These are phyloP conservation scores for Cosmia pyralina DNA, from an alignment of 2,888 invertebrate species.

Conservation along the genomic window DNA sequence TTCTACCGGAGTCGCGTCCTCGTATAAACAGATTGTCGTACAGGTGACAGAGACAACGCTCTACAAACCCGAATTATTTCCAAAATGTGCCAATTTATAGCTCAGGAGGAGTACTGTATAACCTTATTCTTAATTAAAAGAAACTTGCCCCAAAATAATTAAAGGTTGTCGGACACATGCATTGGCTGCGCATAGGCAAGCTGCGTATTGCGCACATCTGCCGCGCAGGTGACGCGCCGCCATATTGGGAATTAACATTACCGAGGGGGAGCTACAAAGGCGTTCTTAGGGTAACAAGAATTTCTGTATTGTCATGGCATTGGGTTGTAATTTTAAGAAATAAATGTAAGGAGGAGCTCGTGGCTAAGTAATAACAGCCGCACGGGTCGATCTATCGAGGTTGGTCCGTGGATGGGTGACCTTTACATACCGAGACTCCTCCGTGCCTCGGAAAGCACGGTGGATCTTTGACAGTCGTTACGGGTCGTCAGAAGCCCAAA, in stretches of 20 bases:
- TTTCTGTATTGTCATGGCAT: slow-evolving; percentile 29
- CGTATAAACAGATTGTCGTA: too few species aligned
- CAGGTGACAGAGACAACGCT: too few species aligned
- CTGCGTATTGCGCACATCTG: slow-evolving; percentile 80
- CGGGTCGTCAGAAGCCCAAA: too few species aligned
- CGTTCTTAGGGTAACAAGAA: slow-evolving; percentile 56
- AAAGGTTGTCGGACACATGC: slow-evolving; percentile 39
- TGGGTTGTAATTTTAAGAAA: slow-evolving; percentile 22
- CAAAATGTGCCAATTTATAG: neutral
- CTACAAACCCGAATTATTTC: neutral
- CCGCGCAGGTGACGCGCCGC: slow-evolving; percentile 79
- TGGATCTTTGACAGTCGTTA: too few species aligned
- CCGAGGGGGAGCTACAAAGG: slow-evolving; percentile 66
- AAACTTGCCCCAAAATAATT: slow-evolving; percentile 41
- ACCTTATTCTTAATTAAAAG: slow-evolving; percentile 33
- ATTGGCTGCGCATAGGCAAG: slow-evolving; percentile 73
- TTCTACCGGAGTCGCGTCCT: too few species aligned
- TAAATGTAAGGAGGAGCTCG: too few species aligned
- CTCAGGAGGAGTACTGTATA: too few species aligned
- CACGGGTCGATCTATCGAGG: too few species aligned
- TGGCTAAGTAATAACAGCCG: too few species aligned
- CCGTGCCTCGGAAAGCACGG: too few species aligned
- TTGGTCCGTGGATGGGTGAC: too few species aligned
- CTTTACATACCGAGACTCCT: too few species aligned
- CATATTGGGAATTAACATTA: slow-evolving; percentile 66